These are phyloP conservation scores for Apus apus DNA, from an alignment of 2,113 vertebrate genomes.

Conservation along the genomic window DNA sequence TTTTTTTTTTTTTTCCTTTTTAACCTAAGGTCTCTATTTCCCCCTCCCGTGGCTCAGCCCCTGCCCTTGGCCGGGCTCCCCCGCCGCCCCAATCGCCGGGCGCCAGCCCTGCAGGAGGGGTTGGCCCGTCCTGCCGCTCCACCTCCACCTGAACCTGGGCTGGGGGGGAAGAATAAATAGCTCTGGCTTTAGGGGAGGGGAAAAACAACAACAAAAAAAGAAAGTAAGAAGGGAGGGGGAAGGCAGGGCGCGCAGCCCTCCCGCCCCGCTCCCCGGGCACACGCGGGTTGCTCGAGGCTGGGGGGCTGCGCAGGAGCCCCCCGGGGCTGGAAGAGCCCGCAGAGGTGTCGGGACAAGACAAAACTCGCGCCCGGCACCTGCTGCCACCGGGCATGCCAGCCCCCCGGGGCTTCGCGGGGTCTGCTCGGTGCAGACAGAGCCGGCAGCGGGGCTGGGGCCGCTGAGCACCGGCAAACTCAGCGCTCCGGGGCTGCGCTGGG, in stretches of 20 bases:
- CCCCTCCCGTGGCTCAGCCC: not conserved
- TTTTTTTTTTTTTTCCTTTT: not conserved
- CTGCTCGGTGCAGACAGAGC: not conserved
- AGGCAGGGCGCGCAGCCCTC: not conserved
- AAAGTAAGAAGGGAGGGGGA: not conserved
- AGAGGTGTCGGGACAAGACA: not conserved
- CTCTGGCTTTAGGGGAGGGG: not conserved
- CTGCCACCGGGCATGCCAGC: not conserved
- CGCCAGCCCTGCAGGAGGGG: not conserved
- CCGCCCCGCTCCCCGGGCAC: not conserved
- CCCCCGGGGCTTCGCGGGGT: not conserved
- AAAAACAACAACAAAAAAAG: not conserved
- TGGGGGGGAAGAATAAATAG: accelerated
- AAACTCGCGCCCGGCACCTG: not conserved
- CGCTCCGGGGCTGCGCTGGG: accelerated
- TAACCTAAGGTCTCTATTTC: not conserved
- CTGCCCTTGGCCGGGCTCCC: not conserved
- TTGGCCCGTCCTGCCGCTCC: not conserved
- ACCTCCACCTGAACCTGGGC: conserved; percentile 53
- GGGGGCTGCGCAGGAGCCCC: not conserved
- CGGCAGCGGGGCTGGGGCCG: not conserved
- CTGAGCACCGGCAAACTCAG: not conserved
- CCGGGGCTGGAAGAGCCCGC: not conserved
- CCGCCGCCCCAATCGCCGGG: not conserved
- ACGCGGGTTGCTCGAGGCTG: not conserved